Evolutionary conservation across 2,888 invertebrate species (phyloP), one percentile per base, ranked within the genome.

Genomic region (Tenthredo mesomela): DNA sequence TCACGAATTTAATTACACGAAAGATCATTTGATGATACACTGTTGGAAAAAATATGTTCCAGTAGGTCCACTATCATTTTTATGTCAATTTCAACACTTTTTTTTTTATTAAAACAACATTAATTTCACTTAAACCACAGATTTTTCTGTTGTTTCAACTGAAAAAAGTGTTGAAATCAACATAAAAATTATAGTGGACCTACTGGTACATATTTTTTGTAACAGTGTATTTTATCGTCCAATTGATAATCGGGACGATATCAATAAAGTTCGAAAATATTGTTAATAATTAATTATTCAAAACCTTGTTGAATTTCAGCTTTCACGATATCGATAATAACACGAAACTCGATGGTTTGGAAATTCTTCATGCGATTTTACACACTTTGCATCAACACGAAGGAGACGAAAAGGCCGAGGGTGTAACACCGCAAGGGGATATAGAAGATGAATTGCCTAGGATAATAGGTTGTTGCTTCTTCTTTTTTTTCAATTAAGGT

Each of bases 321-420:
- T 94, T 97, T 25, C 99, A 99, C 90, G 99, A 99, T 92, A 96
- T 96, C 87, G 98, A 98, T 92, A 97, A 97, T 91, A 98, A 99
- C 92, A 96, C 96, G 1, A 97, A 96, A 90, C 94, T 99, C 86
- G 98, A 99, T 92, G 98, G 98, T 0, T 93, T 98, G 86, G 99
- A 99, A 94, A 95, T 99, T 90, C 94, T 98, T 83, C 95, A 97
- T 93, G 97, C 98, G 0, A 95, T 98, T 86, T 95, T 96, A 83
- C 97, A 98, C 90, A 96, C 96, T 50, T 96, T 96, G 86, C 95
- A 96, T 85, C 95, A 96, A 70, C 94, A 94, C 61, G 93, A 94
- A 10, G 94, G 91, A 29, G 92, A 87, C 86, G 93, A 88, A 89
- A 94, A 88, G 5, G 90, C 93, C 0, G 93, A 93, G 9, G 91